Conservation (phyloP, 2,113 vertebrate genomes). For the Boulengeromyrus knoepffleri region DNA sequence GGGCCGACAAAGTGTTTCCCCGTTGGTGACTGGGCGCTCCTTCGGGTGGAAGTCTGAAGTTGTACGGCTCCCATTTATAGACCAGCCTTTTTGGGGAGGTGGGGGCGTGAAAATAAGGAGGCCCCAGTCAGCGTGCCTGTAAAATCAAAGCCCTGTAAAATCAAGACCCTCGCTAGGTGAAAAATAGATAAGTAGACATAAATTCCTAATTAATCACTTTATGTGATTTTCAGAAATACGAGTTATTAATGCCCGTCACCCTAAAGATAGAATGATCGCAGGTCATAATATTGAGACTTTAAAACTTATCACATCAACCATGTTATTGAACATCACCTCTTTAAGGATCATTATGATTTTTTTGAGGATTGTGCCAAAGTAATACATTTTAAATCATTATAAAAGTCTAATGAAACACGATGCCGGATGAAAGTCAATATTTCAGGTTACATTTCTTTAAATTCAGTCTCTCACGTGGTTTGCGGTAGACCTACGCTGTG, state of each 20-base stretch:
- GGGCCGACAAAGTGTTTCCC: background rate
- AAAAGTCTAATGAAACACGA: background rate
- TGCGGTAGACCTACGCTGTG: background rate
- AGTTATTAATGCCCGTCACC: background rate
- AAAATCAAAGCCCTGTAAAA: background rate
- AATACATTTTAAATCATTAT: background rate
- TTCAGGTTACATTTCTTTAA: background rate
- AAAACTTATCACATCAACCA: background rate
- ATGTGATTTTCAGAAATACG: background rate
- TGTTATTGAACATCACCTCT: background rate
- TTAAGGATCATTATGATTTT: background rate
- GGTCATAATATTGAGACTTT: background rate
- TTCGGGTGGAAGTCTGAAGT: slow-evolving; percentile 46
- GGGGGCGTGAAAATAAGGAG: background rate
- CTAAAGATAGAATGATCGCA: background rate
- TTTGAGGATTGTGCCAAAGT: background rate
- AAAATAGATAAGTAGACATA: background rate
- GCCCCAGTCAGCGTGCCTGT: background rate
- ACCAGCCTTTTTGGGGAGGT: background rate
- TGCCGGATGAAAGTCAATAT: background rate
- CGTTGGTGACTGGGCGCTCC: slow-evolving; percentile 47
- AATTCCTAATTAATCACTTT: background rate
- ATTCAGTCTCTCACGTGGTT: background rate
- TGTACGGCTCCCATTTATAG: slow-evolving; percentile 45
- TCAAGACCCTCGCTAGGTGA: background rate